Evolutionary conservation across 2,888 invertebrate species (phyloP), one percentile per base, ranked within the genome.

Genomic region (Ectemnius continuus): DNA sequence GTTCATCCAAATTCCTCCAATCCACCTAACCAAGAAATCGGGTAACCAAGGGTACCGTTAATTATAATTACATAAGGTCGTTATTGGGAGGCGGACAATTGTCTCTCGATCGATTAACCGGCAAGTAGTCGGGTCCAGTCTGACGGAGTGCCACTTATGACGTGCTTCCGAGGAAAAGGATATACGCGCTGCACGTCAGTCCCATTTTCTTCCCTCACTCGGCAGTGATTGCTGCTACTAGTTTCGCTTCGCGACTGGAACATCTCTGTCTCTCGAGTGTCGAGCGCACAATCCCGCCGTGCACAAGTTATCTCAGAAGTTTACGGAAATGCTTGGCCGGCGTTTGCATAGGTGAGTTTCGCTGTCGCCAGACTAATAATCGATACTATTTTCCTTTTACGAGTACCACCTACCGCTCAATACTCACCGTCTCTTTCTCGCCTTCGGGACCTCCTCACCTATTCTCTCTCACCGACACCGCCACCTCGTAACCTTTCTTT

Each of bases 1-100:
- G n/a, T 52, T 16, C 52, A 52, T 52, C 14, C 16, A 52, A 16
- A 52, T 16, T 16, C 52, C 8, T 52, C 52, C 16, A 16, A 52
- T 52, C 16, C 52, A 52, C n/a, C 52, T 52, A 52, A 52, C 52
- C 52, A 52, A 52, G 52, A 52, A 52, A 52, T 16, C 16, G 52
- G 6, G 16, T 52, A 52, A 52, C 16, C 52, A 16, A 52, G 52
- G 52, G 36, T 16, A 16, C n/a, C 52, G 52, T 52, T 52, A 52
- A 52, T 52, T 52, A 20, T 20, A 52, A 52, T 16, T 52, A 16
- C 6, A 52, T 52, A 52, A 52, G 16, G 52, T 16, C 52, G 8
- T 13, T 16, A 52, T 14, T 14, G 52, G 52, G 6, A 11, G 52
- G 16, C 6, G 0, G 6, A 16, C 6, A 52, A 52, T 52, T 52